phyloP scores from a whole-genome alignment of 2,888 invertebrate genomes.

The Sipha maydis region DNA sequence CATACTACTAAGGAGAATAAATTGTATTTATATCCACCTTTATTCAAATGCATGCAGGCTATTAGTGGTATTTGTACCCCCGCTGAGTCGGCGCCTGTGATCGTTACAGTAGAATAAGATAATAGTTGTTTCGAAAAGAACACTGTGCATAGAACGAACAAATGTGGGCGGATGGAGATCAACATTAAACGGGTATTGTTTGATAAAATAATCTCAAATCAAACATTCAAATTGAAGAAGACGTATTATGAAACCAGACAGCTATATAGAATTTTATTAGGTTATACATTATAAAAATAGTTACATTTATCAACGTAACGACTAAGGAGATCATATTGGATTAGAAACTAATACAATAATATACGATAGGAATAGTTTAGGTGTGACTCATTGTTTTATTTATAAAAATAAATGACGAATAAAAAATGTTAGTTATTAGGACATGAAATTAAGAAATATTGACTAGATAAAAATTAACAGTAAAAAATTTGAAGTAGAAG shows the following conservation, averaged over 20 bases:
- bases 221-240: constrained; percentile 3
- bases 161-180: neutral
- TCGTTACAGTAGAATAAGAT: neutral
- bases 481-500: neutral
- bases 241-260: neutral
- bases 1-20: neutral
- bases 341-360: neutral
- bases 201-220: constrained; percentile 12
- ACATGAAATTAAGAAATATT: neutral
- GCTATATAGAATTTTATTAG: neutral
- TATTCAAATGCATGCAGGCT: neutral
- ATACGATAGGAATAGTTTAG: neutral
- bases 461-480: neutral
- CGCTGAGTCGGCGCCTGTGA: neutral
- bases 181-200: neutral
- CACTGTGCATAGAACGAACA: neutral
- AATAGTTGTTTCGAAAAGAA: neutral
- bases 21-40: neutral
- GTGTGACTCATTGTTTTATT: neutral
- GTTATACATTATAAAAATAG: neutral
- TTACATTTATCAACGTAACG: neutral
- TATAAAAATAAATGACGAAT: neutral
- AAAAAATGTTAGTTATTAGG: neutral
- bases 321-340: neutral
- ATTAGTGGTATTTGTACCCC: neutral